Evolutionary conservation across 2,797 vertebrate genomes (phyloP).

Genomic region (Diplodus puntazzo): DNA sequence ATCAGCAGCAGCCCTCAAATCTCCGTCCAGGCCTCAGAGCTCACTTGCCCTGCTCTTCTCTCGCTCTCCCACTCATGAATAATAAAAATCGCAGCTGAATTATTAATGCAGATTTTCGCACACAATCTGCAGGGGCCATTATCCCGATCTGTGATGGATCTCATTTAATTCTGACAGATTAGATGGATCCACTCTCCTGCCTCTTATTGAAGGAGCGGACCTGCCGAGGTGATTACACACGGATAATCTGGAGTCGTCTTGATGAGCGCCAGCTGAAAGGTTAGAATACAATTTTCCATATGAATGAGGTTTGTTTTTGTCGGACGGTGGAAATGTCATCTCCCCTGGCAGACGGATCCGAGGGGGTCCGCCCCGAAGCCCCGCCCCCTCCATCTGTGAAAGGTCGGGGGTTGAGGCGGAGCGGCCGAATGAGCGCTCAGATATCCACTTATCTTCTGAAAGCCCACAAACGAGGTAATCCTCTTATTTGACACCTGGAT

Average conservation of each 20-base stretch:
- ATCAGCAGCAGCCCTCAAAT: conserved; percentile 1
- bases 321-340: conserved; percentile 67
- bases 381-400: conserved; percentile 53
- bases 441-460: conserved; percentile 72
- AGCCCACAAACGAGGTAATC: conserved; percentile 73
- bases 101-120: conserved; percentile 85
- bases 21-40: conserved; percentile 19
- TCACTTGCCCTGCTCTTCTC: conserved; percentile 23
- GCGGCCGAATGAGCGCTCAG: conserved; percentile 50
- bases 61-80: conserved; percentile 73
- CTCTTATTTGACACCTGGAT: conserved; percentile 67
- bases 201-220: conserved; percentile 33
- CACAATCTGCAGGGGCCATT: conserved; percentile 82
- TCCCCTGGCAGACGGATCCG: conserved; percentile 41
- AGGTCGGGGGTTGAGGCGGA: conserved; percentile 64
- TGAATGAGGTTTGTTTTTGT: conserved; percentile 73
- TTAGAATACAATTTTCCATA: conserved; percentile 69
- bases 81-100: conserved; percentile 78
- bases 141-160: conserved; percentile 79
- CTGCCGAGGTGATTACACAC: conserved; percentile 69
- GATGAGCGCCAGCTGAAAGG: conserved; percentile 69
- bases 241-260: conserved; percentile 70
- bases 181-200: conserved; percentile 69
- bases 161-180: conserved; percentile 80
- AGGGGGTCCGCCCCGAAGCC: background rate